phyloP scores from a whole-genome alignment of 2,888 invertebrate genomes.

The Xestia ashworthii region DNA sequence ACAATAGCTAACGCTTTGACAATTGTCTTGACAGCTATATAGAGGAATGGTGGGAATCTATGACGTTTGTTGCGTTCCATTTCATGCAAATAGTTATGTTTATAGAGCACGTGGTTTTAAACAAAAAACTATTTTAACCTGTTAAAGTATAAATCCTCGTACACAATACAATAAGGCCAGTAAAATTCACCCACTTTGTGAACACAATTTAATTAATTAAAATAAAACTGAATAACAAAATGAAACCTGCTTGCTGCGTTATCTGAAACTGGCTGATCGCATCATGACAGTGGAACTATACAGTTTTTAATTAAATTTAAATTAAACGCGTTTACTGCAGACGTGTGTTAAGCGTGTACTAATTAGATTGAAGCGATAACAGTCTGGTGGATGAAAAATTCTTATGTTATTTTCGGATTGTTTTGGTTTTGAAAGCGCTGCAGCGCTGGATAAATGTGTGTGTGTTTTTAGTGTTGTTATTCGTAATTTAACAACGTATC shows the following conservation, averaged over 20 bases:
- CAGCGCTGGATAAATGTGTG: conserved; percentile 23
- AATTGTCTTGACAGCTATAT: too few species aligned
- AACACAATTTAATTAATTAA: conserved; percentile 56
- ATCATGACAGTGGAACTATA: conserved; percentile 78
- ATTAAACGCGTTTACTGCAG: conserved; percentile 80
- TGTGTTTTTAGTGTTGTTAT: too few species aligned
- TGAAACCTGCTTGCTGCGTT: conserved; percentile 55
- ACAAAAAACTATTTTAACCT: not conserved
- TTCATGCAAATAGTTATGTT: not conserved
- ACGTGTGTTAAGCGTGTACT: conserved; percentile 79
- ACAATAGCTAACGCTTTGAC: too few species aligned
- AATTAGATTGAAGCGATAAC: conserved; percentile 81
- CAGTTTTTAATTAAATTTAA: conserved; percentile 85
- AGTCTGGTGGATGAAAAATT: conserved; percentile 70
- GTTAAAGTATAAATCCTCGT: not conserved
- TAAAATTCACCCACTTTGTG: conserved; percentile 13
- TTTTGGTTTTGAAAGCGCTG: conserved; percentile 57
- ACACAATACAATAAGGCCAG: conserved; percentile 24
- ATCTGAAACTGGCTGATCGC: conserved; percentile 58
- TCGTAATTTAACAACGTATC: too few species aligned
- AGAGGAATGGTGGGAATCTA: too few species aligned
- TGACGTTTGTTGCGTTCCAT: too few species aligned
- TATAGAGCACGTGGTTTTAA: not conserved
- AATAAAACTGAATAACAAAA: conserved; percentile 61
- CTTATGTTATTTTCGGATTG: conserved; percentile 72